Conservation (phyloP, 2,888 invertebrate species). For the Ligdia adustata region DNA sequence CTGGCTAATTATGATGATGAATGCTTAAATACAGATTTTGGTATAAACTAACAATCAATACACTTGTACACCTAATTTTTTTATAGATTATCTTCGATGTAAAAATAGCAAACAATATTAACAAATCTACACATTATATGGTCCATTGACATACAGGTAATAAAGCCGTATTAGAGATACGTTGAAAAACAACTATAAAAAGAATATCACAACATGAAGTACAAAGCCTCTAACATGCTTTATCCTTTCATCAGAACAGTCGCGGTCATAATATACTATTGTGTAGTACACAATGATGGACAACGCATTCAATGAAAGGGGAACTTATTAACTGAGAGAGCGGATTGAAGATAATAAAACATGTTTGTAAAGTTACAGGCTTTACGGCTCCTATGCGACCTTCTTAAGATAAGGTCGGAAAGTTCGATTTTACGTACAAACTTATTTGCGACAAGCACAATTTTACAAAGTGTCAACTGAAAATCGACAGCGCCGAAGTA, state of each 20-base stretch:
- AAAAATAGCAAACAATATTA: not conserved
- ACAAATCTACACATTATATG: not conserved
- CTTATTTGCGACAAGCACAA: no score
- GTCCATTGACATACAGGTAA: slow-evolving; percentile 6
- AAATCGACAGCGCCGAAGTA: no score
- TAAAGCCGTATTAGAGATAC: slow-evolving; percentile 15
- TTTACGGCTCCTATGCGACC: no score
- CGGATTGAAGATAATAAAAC: slow-evolving; percentile 10
- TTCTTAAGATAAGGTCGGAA: no score
- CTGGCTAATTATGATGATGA: no score
- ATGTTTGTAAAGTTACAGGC: slow-evolving; percentile 1
- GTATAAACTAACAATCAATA: no score
- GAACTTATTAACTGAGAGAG: slow-evolving; percentile 11
- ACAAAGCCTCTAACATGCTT: slow-evolving; percentile 22
- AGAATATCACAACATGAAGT: slow-evolving; percentile 1
- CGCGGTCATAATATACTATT: slow-evolving; percentile 39
- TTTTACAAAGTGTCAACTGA: no score
- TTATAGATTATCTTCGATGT: no score
- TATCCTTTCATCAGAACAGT: slow-evolving; percentile 25
- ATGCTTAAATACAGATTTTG: no score
- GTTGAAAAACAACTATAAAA: slow-evolving; percentile 18
- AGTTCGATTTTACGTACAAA: no score
- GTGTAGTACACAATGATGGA: slow-evolving; percentile 27
- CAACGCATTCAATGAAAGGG: slow-evolving; percentile 16
- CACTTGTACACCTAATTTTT: no score